A percentile compares a stretch with the other conserved stretches of the same genome.
Evolutionary conservation across 2,797 vertebrate genomes (phyloP).

Genomic region (Hyperoplus lanceolatus): DNA sequence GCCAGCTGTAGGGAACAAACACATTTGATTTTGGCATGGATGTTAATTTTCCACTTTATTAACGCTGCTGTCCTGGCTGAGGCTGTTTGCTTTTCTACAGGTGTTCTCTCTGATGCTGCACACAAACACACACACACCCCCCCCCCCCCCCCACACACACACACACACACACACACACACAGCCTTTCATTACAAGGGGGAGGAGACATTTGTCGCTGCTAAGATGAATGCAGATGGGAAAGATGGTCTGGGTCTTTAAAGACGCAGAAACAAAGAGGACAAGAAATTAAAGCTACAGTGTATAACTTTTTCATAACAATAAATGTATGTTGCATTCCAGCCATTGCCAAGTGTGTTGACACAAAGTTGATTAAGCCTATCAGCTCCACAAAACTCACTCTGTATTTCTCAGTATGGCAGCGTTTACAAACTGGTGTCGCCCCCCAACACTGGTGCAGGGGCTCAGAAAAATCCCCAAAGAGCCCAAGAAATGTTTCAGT

Average conservation of each 20-base stretch:
- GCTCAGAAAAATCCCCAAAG: no score
- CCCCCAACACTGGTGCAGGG: no score
- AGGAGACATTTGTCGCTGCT: conserved; percentile 29
- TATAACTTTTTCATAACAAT: no score
- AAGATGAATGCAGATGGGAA: conserved; percentile 5
- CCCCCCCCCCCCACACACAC: no score
- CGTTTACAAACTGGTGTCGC: no score
- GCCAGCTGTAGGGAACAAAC: conserved; percentile 31
- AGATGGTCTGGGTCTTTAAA: conserved; percentile 11
- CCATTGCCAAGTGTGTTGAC: no score
- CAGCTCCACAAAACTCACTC: no score
- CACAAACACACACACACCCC: no score
- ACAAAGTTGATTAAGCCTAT: no score
- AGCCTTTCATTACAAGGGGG: conserved; percentile 72
- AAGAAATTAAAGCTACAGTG: neutral
- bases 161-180: conserved; percentile 11
- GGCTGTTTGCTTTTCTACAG: conserved; percentile 72
- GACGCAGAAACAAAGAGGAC: neutral
- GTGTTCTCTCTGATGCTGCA: conserved; percentile 63
- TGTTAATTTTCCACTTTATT: conserved; percentile 69
- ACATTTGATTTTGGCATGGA: conserved; percentile 59
- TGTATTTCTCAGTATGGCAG: no score
- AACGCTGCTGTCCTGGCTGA: conserved; percentile 51
- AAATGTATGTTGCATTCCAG: no score
- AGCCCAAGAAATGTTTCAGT: no score